Base-by-base conservation (phyloP, 2,797 vertebrate species). In the Peromyscus aztecus region DNA sequence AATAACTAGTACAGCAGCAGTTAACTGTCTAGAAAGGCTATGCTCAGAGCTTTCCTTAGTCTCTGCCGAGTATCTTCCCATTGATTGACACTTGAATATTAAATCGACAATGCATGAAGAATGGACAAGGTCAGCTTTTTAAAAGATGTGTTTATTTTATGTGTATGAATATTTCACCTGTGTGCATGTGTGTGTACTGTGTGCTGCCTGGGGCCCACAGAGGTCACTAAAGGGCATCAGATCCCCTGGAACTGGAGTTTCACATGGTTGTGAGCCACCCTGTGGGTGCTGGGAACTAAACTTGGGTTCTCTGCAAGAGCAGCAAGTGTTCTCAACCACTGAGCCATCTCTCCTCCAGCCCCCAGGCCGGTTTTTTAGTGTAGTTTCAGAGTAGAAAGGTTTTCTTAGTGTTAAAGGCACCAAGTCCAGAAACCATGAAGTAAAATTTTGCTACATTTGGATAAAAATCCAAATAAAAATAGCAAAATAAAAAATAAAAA, bases 61-160 rank as follows among this genome's bases (percentile, higher is more conserved):
- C 23, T 23, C 31, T 24, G 94, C 29, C 34, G 67, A 61, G 31
- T 83, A 67, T 61, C 57, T 87, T 80, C 65, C 67, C 65, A 34
- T 29, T 43, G 27, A 83, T 85, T 88, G 83, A 96, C 29, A 75
- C 24, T 86, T 89, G 67, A 89, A 82, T 34, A 61, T 73, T 24
- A 85, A 93, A 73, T 37, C 82, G 46, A 94, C 94, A 89, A 63
- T 34, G 24, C 61, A 37, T 85, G 65, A 95, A 82, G 81, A 90
- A 85, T 43, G 83, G 63, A 65, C 43, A 49, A 85, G 67, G n/a
- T 17, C 27, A 4, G 9, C 24, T 57, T 86, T 76, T 46, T 34
- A 67, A 49, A 67, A 14, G 29, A 24, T 67, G 46, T 85, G 24
- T 59, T 59, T 23, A 24, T 82, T 67, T n/a, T 49, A 24, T 69